Evolutionary conservation across 2,888 invertebrate genomes (phyloP).

Genomic region (Caradrina kadenii): DNA sequence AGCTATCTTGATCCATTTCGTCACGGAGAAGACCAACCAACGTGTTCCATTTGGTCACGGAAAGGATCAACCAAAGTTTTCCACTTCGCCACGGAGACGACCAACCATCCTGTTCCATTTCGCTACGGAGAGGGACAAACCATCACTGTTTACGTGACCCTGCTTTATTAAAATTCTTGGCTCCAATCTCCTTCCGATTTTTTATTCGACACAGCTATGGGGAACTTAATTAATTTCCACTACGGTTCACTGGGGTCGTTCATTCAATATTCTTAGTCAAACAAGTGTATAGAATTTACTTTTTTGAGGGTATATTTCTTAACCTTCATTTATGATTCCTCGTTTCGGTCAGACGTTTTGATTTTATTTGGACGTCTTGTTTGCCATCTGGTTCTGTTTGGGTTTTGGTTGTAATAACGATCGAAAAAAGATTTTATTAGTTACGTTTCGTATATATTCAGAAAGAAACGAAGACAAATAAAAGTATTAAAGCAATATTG

Average conservation of each 20-base stretch:
- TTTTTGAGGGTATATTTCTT: constrained; percentile 56
- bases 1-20: too few species aligned
- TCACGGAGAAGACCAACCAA: too few species aligned
- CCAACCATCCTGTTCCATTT: constrained; percentile 66
- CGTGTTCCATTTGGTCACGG: constrained; percentile 36
- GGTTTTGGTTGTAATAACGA: constrained; percentile 27
- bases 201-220: constrained; percentile 71
- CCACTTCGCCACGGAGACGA: constrained; percentile 39
- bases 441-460: constrained; percentile 1
- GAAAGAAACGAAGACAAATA: constrained; percentile 16
- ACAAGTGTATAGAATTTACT: constrained; percentile 66
- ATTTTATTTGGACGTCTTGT: constrained; percentile 59
- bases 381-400: constrained; percentile 40
- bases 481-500: constrained; percentile 15
- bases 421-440: constrained; percentile 43
- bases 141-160: constrained; percentile 86
- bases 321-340: constrained; percentile 49
- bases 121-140: constrained; percentile 55
- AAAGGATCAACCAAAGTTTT: constrained; percentile 65
- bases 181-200: constrained; percentile 75
- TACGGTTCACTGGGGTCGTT: constrained; percentile 71
- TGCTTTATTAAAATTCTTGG: constrained; percentile 87
- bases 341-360: constrained; percentile 48
- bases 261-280: constrained; percentile 69
- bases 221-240: constrained; percentile 84